Percentiles rank a stretch among this genome's conserved stretches.
phyloP scores from a whole-genome alignment of 2,888 invertebrate genomes.

The Priocnemis perturbator region DNA sequence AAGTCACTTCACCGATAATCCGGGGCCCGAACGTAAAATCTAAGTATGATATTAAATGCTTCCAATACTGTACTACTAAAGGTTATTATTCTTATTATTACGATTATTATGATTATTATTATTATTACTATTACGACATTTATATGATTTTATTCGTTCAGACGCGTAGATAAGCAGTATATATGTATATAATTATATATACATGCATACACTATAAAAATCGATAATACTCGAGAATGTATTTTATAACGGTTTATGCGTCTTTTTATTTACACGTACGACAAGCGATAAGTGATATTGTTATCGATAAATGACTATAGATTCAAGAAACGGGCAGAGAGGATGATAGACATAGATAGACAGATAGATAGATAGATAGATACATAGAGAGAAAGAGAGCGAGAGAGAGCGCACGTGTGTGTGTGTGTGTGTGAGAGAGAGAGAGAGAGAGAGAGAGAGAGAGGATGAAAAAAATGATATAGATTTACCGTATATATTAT shows the following conservation, averaged over 20 bases:
- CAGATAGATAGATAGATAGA: not conserved
- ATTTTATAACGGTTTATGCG: slow-evolving; percentile 75
- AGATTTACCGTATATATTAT: slow-evolving; percentile 26
- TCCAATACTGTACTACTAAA: slow-evolving; percentile 72
- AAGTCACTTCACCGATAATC: slow-evolving; percentile 54
- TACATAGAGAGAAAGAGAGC: slow-evolving; percentile 1
- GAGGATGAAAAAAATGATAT: slow-evolving; percentile 21
- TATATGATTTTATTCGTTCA: slow-evolving; percentile 70
- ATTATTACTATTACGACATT: slow-evolving; percentile 59
- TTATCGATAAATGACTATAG: slow-evolving; percentile 63
- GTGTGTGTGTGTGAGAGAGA: too few species aligned
- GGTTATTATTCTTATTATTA: slow-evolving; percentile 36
- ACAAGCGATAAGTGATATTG: slow-evolving; percentile 75
- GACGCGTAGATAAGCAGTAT: slow-evolving; percentile 63
- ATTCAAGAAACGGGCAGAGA: slow-evolving; percentile 20
- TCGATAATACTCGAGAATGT: slow-evolving; percentile 74
- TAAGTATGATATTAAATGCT: slow-evolving; percentile 73
- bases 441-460: too few species aligned
- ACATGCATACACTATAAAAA: slow-evolving; percentile 55
- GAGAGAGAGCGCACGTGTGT: slow-evolving; percentile 10
- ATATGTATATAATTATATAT: slow-evolving; percentile 44
- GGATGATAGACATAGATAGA: slow-evolving; percentile 23
- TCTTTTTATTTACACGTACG: slow-evolving; percentile 73
- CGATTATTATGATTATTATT: slow-evolving; percentile 14
- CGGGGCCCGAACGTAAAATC: slow-evolving; percentile 54